Percentiles rank a stretch among this genome's conserved stretches.
phyloP scores from a whole-genome alignment of 2,888 invertebrate species.

The Caradrina kadenii region DNA sequence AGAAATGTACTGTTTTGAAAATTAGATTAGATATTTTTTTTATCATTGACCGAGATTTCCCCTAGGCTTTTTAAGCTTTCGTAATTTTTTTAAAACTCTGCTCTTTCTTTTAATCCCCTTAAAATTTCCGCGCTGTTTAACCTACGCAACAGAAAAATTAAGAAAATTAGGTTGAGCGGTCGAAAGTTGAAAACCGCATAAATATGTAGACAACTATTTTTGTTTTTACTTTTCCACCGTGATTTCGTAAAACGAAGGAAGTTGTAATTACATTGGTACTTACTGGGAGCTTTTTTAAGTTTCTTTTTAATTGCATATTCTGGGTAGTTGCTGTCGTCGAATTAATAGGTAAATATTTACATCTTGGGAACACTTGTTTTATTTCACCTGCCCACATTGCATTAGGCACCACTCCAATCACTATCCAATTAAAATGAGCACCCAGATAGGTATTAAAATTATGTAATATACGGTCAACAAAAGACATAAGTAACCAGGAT shows the following conservation, averaged over 20 bases:
- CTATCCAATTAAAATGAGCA: neutral
- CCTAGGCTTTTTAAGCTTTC: neutral
- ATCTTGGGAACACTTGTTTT: too few species aligned
- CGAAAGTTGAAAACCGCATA: neutral
- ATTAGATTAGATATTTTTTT: neutral
- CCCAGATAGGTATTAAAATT: slow-evolving; percentile 4
- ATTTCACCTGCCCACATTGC: neutral
- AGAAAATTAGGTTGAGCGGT: neutral
- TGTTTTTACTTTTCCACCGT: too few species aligned
- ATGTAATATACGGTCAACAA: too few species aligned
- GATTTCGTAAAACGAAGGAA: too few species aligned
- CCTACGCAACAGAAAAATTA: neutral
- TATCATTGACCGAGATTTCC: neutral
- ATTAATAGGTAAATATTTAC: too few species aligned
- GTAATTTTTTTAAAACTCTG: neutral
- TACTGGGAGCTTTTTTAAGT: too few species aligned
- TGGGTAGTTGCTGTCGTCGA: too few species aligned
- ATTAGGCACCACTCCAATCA: neutral
- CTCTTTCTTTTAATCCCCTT: neutral
- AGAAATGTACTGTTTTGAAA: neutral
- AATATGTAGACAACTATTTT: neutral
- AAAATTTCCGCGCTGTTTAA: neutral
- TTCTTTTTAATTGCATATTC: too few species aligned
- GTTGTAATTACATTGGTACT: too few species aligned
- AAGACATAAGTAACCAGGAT: too few species aligned